Evolutionary conservation across 2,888 invertebrate species (phyloP), one percentile per base, ranked within the genome.

Genomic region (Malachius bipustulatus): DNA sequence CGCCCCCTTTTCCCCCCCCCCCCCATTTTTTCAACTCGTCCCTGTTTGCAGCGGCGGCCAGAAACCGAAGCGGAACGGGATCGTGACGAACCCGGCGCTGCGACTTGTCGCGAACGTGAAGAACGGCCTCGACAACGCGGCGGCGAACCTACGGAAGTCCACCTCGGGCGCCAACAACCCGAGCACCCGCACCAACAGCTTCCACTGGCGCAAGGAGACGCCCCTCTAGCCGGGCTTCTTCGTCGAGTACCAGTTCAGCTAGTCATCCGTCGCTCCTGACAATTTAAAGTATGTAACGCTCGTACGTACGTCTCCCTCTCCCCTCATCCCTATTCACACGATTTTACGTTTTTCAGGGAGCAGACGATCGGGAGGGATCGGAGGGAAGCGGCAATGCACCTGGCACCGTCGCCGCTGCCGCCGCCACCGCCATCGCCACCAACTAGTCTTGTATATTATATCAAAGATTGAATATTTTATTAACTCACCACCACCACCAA

Each of bases 191-290:
- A 74, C 73, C 1, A 83, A 82, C 65, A 83, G 84, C 46, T 80
- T 85, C 52, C 84, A 84, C 49, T 81, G 85, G 78, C 72, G 84
- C 56, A 83, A 84, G 59, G 87, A 87, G 64, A 87, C 85, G 43
- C 85, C 85, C 13, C 69, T 81, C 45, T 64, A 62, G 46, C 34
- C 41, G 24, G 6, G 24, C n/a, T n/a, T n/a, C n/a, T n/a, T n/a
- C n/a, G n/a, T n/a, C n/a, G n/a, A n/a, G n/a, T n/a, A n/a, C n/a
- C n/a, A n/a, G n/a, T n/a, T n/a, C n/a, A n/a, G 8, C 24, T 8
- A 24, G 8, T 24, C 8, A n/a, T n/a, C n/a, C n/a, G n/a, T n/a
- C n/a, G n/a, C n/a, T n/a, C n/a, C n/a, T n/a, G n/a, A n/a, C n/a
- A n/a, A n/a, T n/a, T n/a, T n/a, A n/a, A n/a, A n/a, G n/a, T n/a